Evolutionary conservation across 1,140 invertebrate genomes (phyloP).

Genomic region (Hirudo medicinalis): DNA sequence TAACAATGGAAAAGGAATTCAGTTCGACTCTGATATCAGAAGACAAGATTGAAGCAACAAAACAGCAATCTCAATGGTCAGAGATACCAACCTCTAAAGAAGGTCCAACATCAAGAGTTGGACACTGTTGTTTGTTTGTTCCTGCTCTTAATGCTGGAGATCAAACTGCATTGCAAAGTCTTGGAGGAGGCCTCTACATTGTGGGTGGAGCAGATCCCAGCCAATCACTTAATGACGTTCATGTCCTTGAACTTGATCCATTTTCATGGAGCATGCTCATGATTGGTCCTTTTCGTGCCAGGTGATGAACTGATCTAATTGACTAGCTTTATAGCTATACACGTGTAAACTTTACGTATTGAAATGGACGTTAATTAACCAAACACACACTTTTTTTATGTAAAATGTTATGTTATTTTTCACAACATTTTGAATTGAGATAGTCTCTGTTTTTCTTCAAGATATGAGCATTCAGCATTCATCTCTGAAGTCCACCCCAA

Average conservation of each 20-base stretch:
- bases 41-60: background rate
- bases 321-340: constrained; percentile 3
- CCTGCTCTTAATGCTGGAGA: constrained; percentile 10
- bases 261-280: constrained; percentile 36
- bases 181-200: constrained; percentile 34
- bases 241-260: constrained; percentile 36
- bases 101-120: constrained; percentile 37
- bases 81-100: constrained; percentile 33
- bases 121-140: constrained; percentile 35
- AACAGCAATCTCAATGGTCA: background rate
- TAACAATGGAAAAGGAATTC: constrained; percentile 17
- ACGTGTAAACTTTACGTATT: too few species aligned
- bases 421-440: too few species aligned
- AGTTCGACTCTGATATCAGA: background rate
- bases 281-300: constrained; percentile 25
- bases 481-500: constrained; percentile 28
- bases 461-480: constrained; percentile 39
- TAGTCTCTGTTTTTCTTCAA: background rate
- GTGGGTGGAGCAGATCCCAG: constrained; percentile 41
- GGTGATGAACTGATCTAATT: constrained; percentile 7
- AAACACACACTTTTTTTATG: too few species aligned
- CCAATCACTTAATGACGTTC: constrained; percentile 36
- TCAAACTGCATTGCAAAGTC: constrained; percentile 22
- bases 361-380: too few species aligned
- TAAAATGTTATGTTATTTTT: too few species aligned